Percentiles rank a stretch among this genome's conserved stretches.
Conservation (phyloP, 1,140 invertebrate genomes). For the Micrasema minimum region DNA sequence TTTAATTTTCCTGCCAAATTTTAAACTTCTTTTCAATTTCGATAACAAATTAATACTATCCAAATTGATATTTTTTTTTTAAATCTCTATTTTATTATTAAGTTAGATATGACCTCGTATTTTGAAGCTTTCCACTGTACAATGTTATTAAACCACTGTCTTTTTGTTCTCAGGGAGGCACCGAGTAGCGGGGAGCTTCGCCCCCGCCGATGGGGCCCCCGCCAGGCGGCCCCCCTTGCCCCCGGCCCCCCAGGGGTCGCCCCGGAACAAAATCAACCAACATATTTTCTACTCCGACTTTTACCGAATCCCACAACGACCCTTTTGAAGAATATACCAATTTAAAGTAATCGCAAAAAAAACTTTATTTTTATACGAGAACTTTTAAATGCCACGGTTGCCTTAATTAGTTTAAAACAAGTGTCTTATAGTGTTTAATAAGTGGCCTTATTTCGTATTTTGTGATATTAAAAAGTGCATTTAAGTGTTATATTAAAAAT, state of each 20-base stretch:
- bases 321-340: conserved; percentile 28
- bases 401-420: background rate
- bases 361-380: conserved; percentile 32
- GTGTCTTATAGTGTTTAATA: background rate
- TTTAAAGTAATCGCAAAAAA: background rate
- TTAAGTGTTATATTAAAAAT: conserved; percentile 12
- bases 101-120: no score
- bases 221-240: conserved; percentile 26
- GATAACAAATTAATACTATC: no score
- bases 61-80: background rate
- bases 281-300: conserved; percentile 25
- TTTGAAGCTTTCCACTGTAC: no score
- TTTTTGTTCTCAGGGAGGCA: conserved; percentile 18
- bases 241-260: conserved; percentile 24
- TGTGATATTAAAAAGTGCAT: no score
- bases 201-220: conserved; percentile 36
- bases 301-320: conserved; percentile 17
- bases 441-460: conserved; percentile 26
- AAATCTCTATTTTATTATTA: background rate
- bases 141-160: no score
- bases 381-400: conserved; percentile 11
- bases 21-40: no score
- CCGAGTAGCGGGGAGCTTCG: conserved; percentile 26
- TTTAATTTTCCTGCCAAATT: no score
- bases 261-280: no score